phyloP scores from a whole-genome alignment of 2,113 vertebrate genomes.

The Bagarius yarrelli region DNA sequence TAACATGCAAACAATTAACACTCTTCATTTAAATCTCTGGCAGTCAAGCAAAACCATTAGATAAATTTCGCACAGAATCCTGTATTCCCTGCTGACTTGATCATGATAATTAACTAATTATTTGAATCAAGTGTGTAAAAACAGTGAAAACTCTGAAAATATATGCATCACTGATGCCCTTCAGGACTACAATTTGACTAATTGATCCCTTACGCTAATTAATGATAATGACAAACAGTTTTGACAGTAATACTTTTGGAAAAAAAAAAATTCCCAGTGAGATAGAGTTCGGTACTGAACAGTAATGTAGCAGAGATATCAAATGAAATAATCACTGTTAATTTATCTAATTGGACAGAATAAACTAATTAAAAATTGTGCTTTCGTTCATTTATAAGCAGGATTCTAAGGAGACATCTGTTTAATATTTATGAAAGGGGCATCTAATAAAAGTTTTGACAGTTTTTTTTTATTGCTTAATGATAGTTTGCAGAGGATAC shows the following conservation, averaged over 20 bases:
- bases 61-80: neutral
- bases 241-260: neutral
- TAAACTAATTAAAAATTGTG: neutral
- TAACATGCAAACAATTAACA: neutral
- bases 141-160: neutral
- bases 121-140: slow-evolving; percentile 6
- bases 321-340: neutral
- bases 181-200: neutral
- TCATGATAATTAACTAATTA: slow-evolving; percentile 11
- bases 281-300: neutral
- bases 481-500: too few relatives aligned
- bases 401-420: neutral
- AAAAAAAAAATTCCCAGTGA: too few relatives aligned
- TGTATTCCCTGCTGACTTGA: neutral
- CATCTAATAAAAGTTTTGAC: neutral
- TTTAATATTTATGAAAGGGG: neutral
- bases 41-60: neutral
- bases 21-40: neutral
- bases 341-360: neutral
- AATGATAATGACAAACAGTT: neutral
- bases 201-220: neutral
- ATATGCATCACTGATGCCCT: neutral
- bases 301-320: neutral
- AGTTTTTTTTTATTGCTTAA: neutral
- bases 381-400: neutral